Percentiles rank a stretch among this genome's conserved stretches.
phyloP scores from a whole-genome alignment of 2,888 invertebrate genomes.

The Timandra comae region DNA sequence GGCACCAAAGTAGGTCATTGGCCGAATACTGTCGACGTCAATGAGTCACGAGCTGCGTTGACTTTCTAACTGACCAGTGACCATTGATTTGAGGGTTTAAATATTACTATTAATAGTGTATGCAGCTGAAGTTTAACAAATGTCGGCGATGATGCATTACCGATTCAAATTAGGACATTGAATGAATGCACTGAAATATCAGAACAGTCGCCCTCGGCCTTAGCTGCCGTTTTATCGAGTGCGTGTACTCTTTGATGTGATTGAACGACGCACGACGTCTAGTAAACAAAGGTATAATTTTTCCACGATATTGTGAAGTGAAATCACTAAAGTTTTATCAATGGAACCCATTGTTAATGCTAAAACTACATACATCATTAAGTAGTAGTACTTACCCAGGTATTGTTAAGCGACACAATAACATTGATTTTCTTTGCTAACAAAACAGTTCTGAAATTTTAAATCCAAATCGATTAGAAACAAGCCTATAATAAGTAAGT shows the following conservation, averaged over 20 bases:
- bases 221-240: constrained; percentile 33
- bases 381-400: not conserved
- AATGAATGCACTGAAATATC: constrained; percentile 65
- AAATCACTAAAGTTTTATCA: constrained; percentile 16
- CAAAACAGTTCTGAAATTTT: not conserved
- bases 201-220: constrained; percentile 52
- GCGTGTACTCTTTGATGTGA: constrained; percentile 26
- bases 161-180: constrained; percentile 45
- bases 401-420: not conserved
- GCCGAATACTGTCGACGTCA: constrained; percentile 58
- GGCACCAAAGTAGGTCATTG: constrained; percentile 64
- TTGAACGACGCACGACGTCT: not conserved
- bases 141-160: constrained; percentile 38
- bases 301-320: not conserved
- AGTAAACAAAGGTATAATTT: constrained; percentile 16
- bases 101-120: constrained; percentile 13
- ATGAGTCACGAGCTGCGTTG: constrained; percentile 55
- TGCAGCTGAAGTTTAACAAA: constrained; percentile 17
- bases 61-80: constrained; percentile 43
- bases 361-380: not conserved
- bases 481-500: too few relatives aligned
- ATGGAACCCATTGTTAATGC: not conserved
- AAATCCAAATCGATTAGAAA: too few relatives aligned
- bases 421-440: constrained; percentile 1
- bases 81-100: constrained; percentile 33